Evolutionary conservation across 2,888 invertebrate genomes (phyloP), one percentile per base, ranked within the genome.

Genomic region (Thymelicus acteon): DNA sequence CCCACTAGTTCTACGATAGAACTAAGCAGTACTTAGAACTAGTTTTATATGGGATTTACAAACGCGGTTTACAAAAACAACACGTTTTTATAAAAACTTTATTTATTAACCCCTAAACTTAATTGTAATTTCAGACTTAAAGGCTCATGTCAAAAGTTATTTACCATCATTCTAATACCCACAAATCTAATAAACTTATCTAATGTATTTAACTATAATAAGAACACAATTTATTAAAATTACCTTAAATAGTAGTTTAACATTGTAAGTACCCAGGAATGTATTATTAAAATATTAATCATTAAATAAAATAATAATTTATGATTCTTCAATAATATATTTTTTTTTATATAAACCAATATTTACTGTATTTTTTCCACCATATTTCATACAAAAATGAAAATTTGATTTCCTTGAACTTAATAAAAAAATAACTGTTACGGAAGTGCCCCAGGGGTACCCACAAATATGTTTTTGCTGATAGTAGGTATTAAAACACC

Each of bases 401-500:
- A 8, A 54, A 10, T 12, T 54, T 10, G 0, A 24, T 54, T 54
- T 24, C 12, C 6, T n/a, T 54, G 24, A 15, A 5, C 15, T 6
- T 49, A 49, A 49, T 10, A 13, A 52, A 52, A 52, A 24, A 52
- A 7, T 49, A 15, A 6, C 6, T 15, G n/a, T 15, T 10, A 52
- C 19, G 54, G 54, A 8, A 54, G 10, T 44, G 44, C 76, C 71
- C 87, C 73, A 85, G 85, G 31, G 82, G 39, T 40, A 86, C 85
- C 90, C 92, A 92, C 6, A 89, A 74, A 58, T 78, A 82, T 31
- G 31, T 31, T 31, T 82, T 90, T 91, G 77, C 89, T 83, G 40
- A 97, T 79, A 76, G 95, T 93, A 12, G 97, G 97, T 80, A 97
- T 94, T 6, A 96, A 87, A 0, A 97, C 85, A 1, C 96, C 97